Conservation (phyloP, 2,888 invertebrate genomes). For the Pseudeuparius sepicola region DNA sequence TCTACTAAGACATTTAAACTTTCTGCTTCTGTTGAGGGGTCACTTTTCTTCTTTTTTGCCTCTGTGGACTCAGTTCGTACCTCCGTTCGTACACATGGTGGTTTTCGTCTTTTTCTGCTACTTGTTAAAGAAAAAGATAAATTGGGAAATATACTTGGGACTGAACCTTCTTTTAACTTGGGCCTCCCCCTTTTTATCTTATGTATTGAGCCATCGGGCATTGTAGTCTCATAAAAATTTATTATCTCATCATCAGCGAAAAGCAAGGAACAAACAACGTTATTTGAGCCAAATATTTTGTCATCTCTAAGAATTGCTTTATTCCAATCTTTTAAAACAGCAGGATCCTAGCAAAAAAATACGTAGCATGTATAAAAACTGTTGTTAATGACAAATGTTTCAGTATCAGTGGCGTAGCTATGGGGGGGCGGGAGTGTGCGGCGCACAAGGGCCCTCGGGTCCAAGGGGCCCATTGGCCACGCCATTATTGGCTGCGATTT, state of each 20-base stretch:
- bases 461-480: no score
- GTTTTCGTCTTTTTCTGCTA: background rate
- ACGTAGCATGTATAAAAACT: no score
- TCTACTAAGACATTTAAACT: no score
- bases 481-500: no score
- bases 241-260: constrained; percentile 1
- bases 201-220: constrained; percentile 5
- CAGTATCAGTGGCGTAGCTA: no score
- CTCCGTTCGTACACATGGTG: constrained; percentile 5
- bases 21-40: no score
- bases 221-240: constrained; percentile 7
- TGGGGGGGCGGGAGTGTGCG: no score
- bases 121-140: constrained; percentile 3
- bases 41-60: no score
- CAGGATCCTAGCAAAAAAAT: no score
- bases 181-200: constrained; percentile 6
- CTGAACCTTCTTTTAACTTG: constrained; percentile 4
- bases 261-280: constrained; percentile 5
- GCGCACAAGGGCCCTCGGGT: no score
- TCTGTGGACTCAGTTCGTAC: no score
- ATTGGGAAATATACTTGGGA: constrained; percentile 8
- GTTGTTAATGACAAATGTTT: no score
- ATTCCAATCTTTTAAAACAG: constrained; percentile 6
- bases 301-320: background rate
- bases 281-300: background rate